These are phyloP conservation scores for Silurus aristotelis DNA, from an alignment of 2,797 vertebrate genomes.

Conservation along the genomic window DNA sequence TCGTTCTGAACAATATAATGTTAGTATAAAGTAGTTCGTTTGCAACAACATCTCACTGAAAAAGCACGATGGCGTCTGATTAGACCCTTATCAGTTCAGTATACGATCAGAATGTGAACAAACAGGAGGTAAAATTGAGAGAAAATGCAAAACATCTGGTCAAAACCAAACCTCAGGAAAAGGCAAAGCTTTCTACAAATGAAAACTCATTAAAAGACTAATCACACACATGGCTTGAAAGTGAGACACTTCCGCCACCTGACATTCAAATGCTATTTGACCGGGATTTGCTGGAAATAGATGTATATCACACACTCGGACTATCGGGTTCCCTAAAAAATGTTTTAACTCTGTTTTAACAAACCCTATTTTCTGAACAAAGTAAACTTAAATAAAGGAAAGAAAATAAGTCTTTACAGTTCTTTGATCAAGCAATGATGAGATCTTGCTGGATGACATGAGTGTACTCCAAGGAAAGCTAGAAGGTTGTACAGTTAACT, in stretches of 20 bases:
- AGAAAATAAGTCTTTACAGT: not conserved
- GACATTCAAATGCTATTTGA: not conserved
- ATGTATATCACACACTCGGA: constrained; percentile 4
- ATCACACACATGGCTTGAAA: constrained; percentile 17
- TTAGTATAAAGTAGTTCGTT: not conserved
- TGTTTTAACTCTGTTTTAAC: not conserved
- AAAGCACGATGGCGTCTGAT: not conserved
- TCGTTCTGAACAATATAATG: not conserved
- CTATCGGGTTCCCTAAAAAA: too few species aligned
- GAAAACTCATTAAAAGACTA: constrained; percentile 24
- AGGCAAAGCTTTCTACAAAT: constrained; percentile 23
- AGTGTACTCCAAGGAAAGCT: constrained; percentile 99
- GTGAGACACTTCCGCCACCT: not conserved
- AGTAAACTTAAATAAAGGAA: too few species aligned
- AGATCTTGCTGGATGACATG: constrained; percentile 81
- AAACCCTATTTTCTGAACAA: not conserved
- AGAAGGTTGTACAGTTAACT: constrained; percentile 99
- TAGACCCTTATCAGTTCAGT: constrained; percentile 19
- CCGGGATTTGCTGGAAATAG: constrained; percentile 20
- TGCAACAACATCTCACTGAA: not conserved
- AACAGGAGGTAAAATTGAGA: constrained; percentile 23
- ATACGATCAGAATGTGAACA: constrained; percentile 29
- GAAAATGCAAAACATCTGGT: constrained; percentile 36
- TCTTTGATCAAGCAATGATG: not conserved
- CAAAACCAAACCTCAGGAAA: constrained; percentile 12